These are phyloP conservation scores for Drosophila kokeensis DNA, from an alignment of 2,888 invertebrate genomes.

Conservation along the genomic window DNA sequence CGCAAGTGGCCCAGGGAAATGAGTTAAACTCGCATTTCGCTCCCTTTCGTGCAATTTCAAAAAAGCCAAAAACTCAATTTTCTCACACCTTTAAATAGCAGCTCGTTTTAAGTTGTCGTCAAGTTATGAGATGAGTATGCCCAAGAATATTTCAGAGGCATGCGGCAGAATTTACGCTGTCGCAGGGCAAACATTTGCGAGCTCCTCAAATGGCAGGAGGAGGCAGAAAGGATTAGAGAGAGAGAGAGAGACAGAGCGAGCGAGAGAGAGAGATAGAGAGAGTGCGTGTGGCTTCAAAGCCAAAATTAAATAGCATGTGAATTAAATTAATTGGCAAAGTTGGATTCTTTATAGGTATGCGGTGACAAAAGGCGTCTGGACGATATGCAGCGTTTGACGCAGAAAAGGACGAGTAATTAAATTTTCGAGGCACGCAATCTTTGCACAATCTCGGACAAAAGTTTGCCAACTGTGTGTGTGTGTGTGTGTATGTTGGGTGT, in stretches of 20 bases:
- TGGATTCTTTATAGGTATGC: constrained; percentile 58
- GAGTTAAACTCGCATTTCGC: background rate
- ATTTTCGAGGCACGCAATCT: constrained; percentile 56
- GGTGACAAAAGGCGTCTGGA: constrained; percentile 16
- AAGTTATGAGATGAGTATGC: constrained; percentile 9
- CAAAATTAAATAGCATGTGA: constrained; percentile 58
- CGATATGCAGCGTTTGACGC: constrained; percentile 26
- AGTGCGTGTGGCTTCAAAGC: constrained; percentile 18
- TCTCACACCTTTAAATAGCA: constrained; percentile 8
- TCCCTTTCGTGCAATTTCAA: constrained; percentile 29
- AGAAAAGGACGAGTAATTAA: constrained; percentile 61
- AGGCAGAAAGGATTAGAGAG: background rate
- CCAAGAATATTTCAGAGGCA: constrained; percentile 14
- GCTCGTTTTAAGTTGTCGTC: background rate
- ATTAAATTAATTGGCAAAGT: constrained; percentile 77
- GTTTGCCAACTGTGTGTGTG: constrained; percentile 35
- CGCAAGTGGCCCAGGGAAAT: constrained; percentile 9
- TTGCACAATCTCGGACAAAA: constrained; percentile 54
- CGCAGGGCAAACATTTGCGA: constrained; percentile 43
- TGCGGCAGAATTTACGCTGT: constrained; percentile 1
- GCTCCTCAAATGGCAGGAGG: background rate
- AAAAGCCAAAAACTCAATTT: constrained; percentile 40
- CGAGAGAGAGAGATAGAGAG: background rate
- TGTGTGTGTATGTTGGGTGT: constrained; percentile 2
- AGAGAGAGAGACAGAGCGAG: background rate